Conservation (phyloP, 2,888 invertebrate genomes). For the Dynastes hyllus region DNA sequence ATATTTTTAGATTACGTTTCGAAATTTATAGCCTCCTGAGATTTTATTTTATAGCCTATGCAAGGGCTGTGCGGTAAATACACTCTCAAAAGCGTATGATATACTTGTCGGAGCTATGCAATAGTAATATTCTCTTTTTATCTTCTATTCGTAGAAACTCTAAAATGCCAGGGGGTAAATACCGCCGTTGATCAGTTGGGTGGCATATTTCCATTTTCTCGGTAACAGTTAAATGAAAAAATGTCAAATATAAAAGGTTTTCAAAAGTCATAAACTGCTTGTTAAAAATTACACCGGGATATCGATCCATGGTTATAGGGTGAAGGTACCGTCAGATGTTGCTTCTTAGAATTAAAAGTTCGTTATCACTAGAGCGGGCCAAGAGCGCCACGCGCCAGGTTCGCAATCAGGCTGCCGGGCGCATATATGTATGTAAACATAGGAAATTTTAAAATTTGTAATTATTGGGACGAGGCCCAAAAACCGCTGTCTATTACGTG, state of each 20-base stretch:
- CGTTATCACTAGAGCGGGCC: too few relatives aligned
- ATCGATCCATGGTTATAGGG: neutral
- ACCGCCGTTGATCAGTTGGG: slow-evolving; percentile 1
- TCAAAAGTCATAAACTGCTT: slow-evolving; percentile 17
- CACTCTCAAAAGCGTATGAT: slow-evolving; percentile 15
- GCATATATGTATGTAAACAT: too few relatives aligned
- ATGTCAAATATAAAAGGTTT: slow-evolving; percentile 21
- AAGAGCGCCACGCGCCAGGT: too few relatives aligned
- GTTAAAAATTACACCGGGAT: slow-evolving; percentile 27
- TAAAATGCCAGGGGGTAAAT: neutral
- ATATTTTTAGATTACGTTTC: slow-evolving; percentile 19
- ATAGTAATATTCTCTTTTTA: slow-evolving; percentile 2
- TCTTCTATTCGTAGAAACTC: slow-evolving; percentile 15
- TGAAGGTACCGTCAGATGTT: neutral
- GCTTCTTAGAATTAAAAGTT: slow-evolving; percentile 14
- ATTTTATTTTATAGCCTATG: neutral
- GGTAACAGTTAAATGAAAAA: slow-evolving; percentile 20
- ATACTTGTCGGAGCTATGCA: slow-evolving; percentile 12
- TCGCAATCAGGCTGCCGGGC: too few relatives aligned
- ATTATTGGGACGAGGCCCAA: too few relatives aligned
- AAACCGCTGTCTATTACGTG: too few relatives aligned
- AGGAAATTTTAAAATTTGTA: too few relatives aligned
- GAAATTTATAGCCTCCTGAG: slow-evolving; percentile 16
- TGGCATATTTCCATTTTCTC: slow-evolving; percentile 19
- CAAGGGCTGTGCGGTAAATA: slow-evolving; percentile 22